phyloP scores from a whole-genome alignment of 2,113 vertebrate species.

The Fregata magnificens region DNA sequence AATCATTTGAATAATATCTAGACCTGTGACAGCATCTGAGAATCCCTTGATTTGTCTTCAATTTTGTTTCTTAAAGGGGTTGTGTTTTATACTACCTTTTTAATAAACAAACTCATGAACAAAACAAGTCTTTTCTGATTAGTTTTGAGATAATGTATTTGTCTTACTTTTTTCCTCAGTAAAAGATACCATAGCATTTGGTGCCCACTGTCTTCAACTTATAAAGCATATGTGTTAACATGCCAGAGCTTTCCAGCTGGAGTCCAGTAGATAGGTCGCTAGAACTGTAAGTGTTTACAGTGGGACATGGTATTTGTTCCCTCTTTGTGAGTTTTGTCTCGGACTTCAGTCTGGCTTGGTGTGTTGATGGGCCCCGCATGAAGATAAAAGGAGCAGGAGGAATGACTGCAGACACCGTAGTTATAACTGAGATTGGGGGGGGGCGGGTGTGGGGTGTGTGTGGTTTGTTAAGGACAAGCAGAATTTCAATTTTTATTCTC shows the following conservation, averaged over 20 bases:
- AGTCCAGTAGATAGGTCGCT: accelerated
- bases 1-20: not conserved
- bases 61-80: slow-evolving; percentile 64
- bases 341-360: not conserved
- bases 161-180: not conserved
- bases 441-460: no score
- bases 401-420: accelerated
- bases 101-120: slow-evolving; percentile 48
- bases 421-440: not conserved
- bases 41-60: slow-evolving; percentile 17
- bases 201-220: not conserved
- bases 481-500: not conserved
- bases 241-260: not conserved
- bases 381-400: not conserved
- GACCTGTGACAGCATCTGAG: not conserved
- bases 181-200: not conserved
- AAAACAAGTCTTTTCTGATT: not conserved
- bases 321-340: not conserved
- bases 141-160: not conserved
- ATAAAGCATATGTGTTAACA: accelerated
- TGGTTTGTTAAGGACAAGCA: not conserved
- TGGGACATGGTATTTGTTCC: not conserved
- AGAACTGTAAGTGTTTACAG: not conserved
- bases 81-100: slow-evolving; percentile 65
- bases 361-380: not conserved